Conservation (phyloP, 2,113 vertebrate genomes). For the Melierax canorus region DNA sequence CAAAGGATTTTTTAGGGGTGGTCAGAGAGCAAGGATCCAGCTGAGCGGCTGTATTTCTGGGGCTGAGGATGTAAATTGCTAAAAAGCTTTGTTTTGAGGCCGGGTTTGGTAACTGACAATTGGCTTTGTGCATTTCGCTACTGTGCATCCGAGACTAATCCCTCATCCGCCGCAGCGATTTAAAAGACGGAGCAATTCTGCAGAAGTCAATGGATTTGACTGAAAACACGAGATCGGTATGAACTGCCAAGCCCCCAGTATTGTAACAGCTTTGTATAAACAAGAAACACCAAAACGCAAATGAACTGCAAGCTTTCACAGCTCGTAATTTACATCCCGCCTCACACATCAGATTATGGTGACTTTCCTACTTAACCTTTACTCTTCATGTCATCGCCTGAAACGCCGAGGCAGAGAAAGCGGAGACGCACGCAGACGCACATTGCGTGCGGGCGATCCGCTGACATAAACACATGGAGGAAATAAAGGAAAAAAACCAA, state of each 20-base stretch:
- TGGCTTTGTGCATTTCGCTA: neutral
- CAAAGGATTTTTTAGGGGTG: neutral
- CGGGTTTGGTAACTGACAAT: neutral
- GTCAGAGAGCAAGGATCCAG: neutral
- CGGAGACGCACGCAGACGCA: neutral
- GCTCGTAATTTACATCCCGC: neutral
- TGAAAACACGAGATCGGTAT: neutral
- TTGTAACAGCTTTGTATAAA: neutral
- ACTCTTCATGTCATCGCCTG: neutral
- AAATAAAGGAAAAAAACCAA: fast-evolving
- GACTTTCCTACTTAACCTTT: neutral
- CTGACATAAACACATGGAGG: neutral
- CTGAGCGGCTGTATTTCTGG: neutral
- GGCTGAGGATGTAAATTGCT: neutral
- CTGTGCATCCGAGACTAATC: neutral
- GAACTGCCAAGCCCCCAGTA: neutral
- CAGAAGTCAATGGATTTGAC: neutral
- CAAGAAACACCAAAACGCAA: neutral
- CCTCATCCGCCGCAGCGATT: neutral
- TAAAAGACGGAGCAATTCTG: neutral
- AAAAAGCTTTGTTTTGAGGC: neutral
- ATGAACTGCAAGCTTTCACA: neutral
- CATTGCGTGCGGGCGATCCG: fast-evolving
- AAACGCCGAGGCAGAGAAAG: neutral
- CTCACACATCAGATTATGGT: neutral